A percentile compares a stretch with the other conserved stretches of the same genome.
These are phyloP conservation scores for Camelus dromedarius DNA, from an alignment of 2,113 vertebrate species.

Conservation along the genomic window DNA sequence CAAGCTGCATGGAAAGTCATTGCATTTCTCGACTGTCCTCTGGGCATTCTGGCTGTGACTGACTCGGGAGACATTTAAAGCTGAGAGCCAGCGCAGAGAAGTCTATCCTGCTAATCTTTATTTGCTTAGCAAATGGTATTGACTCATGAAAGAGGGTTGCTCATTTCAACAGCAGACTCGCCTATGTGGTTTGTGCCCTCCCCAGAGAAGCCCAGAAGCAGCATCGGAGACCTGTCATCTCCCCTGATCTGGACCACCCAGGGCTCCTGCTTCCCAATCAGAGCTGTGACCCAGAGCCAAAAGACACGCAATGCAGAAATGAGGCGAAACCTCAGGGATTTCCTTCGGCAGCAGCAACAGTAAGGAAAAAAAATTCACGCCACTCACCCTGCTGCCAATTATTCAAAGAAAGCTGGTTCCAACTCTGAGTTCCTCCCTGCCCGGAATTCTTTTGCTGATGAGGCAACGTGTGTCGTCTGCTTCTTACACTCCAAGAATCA, in stretches of 20 bases:
- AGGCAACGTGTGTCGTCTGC: not conserved
- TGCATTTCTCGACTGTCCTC: not conserved
- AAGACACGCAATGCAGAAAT: not conserved
- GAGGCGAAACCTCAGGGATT: not conserved
- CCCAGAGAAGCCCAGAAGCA: not conserved
- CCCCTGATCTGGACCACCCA: not conserved
- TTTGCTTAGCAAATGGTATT: conserved; percentile 25
- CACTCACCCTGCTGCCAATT: not conserved
- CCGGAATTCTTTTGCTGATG: not conserved
- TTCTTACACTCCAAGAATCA: not conserved
- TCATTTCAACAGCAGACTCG: not conserved
- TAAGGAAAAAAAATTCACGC: not conserved
- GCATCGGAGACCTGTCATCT: not conserved
- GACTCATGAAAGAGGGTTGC: not conserved
- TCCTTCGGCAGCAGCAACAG: conserved; percentile 27
- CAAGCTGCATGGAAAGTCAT: not conserved
- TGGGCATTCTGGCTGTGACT: not conserved
- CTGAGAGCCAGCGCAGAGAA: not conserved
- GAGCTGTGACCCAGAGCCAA: not conserved
- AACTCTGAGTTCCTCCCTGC: not conserved
- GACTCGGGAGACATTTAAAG: not conserved
- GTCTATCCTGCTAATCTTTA: not conserved
- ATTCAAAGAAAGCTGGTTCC: conserved; percentile 31
- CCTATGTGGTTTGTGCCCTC: not conserved
- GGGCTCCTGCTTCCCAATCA: not conserved